Evolutionary conservation across 2,888 invertebrate genomes (phyloP).

Genomic region (Tillus elongatus): DNA sequence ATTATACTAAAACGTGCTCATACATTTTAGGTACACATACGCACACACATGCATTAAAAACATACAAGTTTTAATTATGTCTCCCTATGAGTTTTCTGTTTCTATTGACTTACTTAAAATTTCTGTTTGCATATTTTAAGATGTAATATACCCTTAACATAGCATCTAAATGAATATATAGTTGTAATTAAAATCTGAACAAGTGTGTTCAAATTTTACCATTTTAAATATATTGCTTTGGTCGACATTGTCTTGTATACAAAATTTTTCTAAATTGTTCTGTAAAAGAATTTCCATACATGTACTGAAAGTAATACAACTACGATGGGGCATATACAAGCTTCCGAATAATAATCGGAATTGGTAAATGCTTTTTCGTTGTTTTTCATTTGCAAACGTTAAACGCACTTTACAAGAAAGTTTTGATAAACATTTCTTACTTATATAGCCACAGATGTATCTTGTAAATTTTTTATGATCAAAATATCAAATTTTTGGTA

Average conservation of each 20-base stretch:
- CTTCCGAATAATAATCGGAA: not conserved
- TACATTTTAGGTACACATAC: no score
- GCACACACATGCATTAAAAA: no score
- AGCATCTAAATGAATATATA: not conserved
- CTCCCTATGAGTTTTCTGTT: conserved; percentile 2
- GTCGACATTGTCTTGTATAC: not conserved
- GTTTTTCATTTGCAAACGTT: no score
- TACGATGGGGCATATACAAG: not conserved
- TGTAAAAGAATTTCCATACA: conserved; percentile 1
- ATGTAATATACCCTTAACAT: not conserved
- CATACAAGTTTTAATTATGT: no score
- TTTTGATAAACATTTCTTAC: not conserved
- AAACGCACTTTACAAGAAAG: not conserved
- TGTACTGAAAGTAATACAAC: not conserved
- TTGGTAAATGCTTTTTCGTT: conserved; percentile 2
- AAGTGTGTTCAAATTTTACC: no score
- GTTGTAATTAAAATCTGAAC: no score
- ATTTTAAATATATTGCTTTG: not conserved
- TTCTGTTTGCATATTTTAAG: conserved; percentile 1
- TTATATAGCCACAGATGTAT: conserved; percentile 1
- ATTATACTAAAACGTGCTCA: no score
- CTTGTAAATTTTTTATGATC: not conserved
- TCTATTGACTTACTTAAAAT: not conserved
- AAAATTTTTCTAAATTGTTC: not conserved
- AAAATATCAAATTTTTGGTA: conserved; percentile 1